phyloP scores from a whole-genome alignment of 30 jellyfish, hydroid and myxozoan genomes.

The Calvadosia cruxmelitensis region DNA sequence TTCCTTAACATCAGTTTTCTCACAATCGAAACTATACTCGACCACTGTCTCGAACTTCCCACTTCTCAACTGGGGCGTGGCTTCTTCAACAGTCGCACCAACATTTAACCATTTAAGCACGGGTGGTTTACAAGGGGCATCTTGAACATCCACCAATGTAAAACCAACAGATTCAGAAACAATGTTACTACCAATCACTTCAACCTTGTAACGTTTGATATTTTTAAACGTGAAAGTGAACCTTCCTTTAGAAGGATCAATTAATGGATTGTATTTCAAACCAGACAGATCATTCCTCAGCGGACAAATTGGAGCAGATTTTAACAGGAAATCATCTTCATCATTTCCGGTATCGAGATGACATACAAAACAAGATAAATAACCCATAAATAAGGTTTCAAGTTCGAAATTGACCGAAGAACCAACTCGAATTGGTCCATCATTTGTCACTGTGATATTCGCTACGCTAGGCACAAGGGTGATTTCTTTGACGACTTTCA shows the following conservation, averaged over 20 bases:
- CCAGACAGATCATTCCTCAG: neutral
- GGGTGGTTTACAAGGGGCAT: conserved; percentile 49
- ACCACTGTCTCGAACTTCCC: neutral
- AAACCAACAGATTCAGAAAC: conserved; percentile 30
- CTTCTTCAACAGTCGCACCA: neutral
- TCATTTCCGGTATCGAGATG: neutral
- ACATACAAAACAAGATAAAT: neutral
- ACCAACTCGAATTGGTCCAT: conserved; percentile 36
- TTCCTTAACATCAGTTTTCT: conserved; percentile 29
- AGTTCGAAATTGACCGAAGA: conserved; percentile 3
- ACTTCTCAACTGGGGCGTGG: neutral
- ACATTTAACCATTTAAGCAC: conserved; percentile 17
- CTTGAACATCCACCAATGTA: conserved; percentile 40
- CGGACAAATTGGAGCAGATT: neutral
- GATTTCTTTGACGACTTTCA: neutral
- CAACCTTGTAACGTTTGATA: neutral
- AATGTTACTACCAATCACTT: conserved; percentile 30
- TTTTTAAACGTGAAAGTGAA: neutral
- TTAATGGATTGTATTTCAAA: no score
- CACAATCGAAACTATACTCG: conserved; percentile 40
- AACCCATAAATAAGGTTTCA: neutral
- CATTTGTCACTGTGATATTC: conserved; percentile 26
- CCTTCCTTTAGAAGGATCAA: neutral
- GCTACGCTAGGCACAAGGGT: conserved; percentile 32
- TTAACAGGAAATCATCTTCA: neutral